These are phyloP conservation scores for Dysdera silvatica DNA, from an alignment of 1,140 invertebrate genomes.

Conservation along the genomic window DNA sequence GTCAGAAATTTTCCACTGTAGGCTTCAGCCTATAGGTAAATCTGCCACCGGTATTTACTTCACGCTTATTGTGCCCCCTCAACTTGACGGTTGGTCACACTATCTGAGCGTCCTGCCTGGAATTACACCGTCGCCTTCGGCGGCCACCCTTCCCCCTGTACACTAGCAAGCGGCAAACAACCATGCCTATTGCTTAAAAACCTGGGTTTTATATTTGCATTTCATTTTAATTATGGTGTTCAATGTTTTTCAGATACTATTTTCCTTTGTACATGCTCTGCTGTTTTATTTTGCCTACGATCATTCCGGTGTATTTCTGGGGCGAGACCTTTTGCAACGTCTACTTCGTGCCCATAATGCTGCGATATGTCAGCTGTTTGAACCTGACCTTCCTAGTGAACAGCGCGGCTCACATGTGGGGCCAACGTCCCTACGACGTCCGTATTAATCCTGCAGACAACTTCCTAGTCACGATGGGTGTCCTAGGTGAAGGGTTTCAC, in stretches of 20 bases:
- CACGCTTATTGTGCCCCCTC: no score
- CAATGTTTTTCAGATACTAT: conserved; percentile 67
- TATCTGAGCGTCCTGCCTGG: no score
- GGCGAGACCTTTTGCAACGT: conserved; percentile 67
- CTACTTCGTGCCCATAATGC: conserved; percentile 71
- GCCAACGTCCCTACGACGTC: conserved; percentile 46
- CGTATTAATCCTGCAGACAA: conserved; percentile 51
- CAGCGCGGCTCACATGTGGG: conserved; percentile 51
- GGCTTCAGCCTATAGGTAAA: no score
- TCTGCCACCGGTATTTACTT: no score
- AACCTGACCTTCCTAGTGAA: conserved; percentile 79
- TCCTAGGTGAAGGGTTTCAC: conserved; percentile 67
- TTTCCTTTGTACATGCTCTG: conserved; percentile 64
- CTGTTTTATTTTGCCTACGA: conserved; percentile 78
- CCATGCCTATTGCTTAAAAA: neutral
- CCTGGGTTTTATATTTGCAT: neutral
- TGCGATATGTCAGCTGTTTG: conserved; percentile 76
- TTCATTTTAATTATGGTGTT: no score
- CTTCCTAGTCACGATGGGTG: conserved; percentile 45
- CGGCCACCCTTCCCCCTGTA: no score
- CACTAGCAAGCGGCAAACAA: no score
- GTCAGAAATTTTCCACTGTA: no score
- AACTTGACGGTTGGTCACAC: no score
- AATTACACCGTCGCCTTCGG: no score
- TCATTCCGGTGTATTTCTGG: conserved; percentile 75